Base-by-base conservation (phyloP, 2,113 vertebrate genomes). In the Corvus hawaiiensis region DNA sequence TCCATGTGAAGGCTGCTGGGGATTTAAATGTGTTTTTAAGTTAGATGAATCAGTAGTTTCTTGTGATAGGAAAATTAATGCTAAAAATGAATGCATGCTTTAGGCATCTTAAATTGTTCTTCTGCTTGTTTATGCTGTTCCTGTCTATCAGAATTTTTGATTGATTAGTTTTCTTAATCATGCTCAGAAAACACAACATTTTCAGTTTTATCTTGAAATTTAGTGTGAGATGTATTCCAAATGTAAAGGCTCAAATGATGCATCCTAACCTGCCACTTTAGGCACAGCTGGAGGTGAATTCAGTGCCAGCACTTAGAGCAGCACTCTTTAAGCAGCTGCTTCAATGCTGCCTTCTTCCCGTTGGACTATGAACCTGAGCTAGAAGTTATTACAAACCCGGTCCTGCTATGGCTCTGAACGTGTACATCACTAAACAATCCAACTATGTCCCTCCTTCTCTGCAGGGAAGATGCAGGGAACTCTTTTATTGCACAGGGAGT, bases 371-470 rank as follows among this genome's bases (percentile, higher is more conserved):
- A 71, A 32, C 26, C 43, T 8, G n/a, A 24, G 15, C 16, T 21
- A 43, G 28, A 81, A 74, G 44, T 52, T 69, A 37, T n/a, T 41
- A 49, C 32, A 75, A 23, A 82, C 14, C 8, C 3, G 4, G 39
- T 32, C 54, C 2, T 3, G 15, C 9, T 59, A 37, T 61, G 63
- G 16, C 32, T 66, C 28, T 90, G 48, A 49, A 49, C 2, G 3
- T 16, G 44, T 49, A 16, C 18, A 5, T 49, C 23, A 24, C n/a
- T 7, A 6, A 64, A n/a, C 11, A 39, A 24, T 59, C n/a, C 48
- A 43, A 14, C 20, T 11, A 22, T 0, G 3, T 30, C 41, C 17
- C 9, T 68, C 21, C 13, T 69, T 21, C 8, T 30, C 16, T 0
- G 3, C 20, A 18, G 41, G 7, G 18, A 66, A 39, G 41, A 22